Percentiles rank a stretch among this genome's conserved stretches.
phyloP scores from a whole-genome alignment of 2,888 invertebrate species.

The Cantharis lateralis region DNA sequence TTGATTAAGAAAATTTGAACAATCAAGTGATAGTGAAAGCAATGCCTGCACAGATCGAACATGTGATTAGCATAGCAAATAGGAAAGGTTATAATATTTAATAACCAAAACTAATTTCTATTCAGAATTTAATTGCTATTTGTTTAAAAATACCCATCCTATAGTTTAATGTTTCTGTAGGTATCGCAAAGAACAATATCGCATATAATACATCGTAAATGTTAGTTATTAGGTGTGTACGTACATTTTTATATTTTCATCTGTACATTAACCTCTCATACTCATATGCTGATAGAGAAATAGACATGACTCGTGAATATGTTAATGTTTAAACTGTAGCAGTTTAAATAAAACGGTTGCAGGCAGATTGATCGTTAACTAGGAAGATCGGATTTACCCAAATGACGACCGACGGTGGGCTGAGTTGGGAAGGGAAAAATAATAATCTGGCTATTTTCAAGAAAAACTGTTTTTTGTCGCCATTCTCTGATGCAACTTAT shows the following conservation, averaged over 20 bases:
- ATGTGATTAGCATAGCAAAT: conserved; percentile 1
- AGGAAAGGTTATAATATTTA: conserved; percentile 25
- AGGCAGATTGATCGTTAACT: neutral
- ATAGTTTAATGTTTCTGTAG: conserved; percentile 20
- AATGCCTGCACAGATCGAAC: neutral
- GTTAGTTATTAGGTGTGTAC: conserved; percentile 29
- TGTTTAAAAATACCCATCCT: conserved; percentile 2
- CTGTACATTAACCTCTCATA: conserved; percentile 26
- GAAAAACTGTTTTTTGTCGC: conserved; percentile 5
- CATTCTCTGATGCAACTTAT: conserved; percentile 3
- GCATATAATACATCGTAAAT: conserved; percentile 24
- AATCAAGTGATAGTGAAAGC: neutral
- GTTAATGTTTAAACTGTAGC: neutral
- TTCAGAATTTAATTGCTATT: conserved; percentile 20
- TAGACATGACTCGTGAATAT: neutral
- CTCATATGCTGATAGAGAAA: neutral
- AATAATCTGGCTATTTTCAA: neutral
- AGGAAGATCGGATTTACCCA: neutral
- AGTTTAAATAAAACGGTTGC: neutral
- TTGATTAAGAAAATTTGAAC: neutral
- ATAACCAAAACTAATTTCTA: conserved; percentile 27
- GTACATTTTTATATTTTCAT: conserved; percentile 25
- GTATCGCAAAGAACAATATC: conserved; percentile 25
- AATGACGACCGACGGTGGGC: neutral
- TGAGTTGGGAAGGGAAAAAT: neutral